These are phyloP conservation scores for Vulpes ferrilata DNA, from an alignment of 2,113 vertebrate genomes.

Conservation along the genomic window DNA sequence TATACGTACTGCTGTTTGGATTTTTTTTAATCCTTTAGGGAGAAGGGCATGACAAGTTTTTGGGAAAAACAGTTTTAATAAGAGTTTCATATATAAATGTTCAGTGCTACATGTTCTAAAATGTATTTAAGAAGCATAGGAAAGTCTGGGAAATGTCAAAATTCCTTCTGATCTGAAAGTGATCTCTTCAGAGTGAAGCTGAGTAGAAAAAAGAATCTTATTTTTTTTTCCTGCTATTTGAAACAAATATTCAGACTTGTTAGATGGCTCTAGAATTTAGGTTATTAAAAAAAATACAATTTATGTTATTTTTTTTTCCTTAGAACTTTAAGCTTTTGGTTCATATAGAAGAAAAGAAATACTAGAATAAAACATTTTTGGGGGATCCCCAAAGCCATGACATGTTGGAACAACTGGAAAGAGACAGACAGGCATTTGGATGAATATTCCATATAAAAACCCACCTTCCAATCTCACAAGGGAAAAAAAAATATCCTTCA, in stretches of 20 bases:
- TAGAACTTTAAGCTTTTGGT: slow-evolving; percentile 35
- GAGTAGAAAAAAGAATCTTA: slow-evolving; percentile 25
- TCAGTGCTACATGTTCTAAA: neutral
- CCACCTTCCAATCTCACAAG: neutral
- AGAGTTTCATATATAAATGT: neutral
- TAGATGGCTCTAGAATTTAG: slow-evolving; percentile 10
- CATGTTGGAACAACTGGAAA: neutral
- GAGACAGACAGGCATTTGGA: neutral
- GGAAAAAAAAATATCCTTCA: neutral
- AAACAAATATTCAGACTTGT: slow-evolving; percentile 53
- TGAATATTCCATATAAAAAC: slow-evolving; percentile 33
- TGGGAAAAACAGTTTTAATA: neutral
- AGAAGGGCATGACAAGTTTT: neutral
- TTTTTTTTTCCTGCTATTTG: neutral
- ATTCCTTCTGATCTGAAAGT: slow-evolving; percentile 41
- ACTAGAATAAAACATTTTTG: slow-evolving; percentile 12
- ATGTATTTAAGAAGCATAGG: neutral
- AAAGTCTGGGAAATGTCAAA: neutral
- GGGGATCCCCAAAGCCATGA: neutral
- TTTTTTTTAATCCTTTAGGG: neutral
- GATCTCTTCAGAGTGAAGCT: slow-evolving; percentile 9
- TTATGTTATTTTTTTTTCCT: neutral
- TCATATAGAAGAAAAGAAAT: slow-evolving; percentile 43
- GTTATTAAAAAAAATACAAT: neutral
- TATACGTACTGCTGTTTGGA: neutral